Evolutionary conservation across 2,888 invertebrate genomes (phyloP), one percentile per base, ranked within the genome.

Genomic region (Eueremaeus valkanovi): DNA sequence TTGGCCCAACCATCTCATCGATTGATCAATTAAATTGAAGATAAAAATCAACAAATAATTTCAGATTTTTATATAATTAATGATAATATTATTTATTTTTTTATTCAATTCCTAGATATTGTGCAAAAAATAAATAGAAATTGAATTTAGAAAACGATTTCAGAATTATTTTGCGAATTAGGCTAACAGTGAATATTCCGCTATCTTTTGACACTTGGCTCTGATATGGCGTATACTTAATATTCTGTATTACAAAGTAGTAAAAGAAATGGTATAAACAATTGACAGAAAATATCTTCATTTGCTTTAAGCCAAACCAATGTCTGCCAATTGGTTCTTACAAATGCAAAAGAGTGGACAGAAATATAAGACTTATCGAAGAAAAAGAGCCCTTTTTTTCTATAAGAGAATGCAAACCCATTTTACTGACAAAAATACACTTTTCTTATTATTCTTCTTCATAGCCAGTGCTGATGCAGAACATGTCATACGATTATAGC

Each of bases 401-500:
- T n/a, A n/a, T n/a, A n/a, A n/a, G n/a, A n/a, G 51, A 51, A 51
- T 51, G 51, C 51, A 51, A 51, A 63, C 63, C 13, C 21, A 55
- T n/a, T n/a, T n/a, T n/a, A n/a, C n/a, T n/a, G 31, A 16, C 31
- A 63, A 27, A 55, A 55, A 55, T 55, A 55, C 21, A 27, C 21
- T 36, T 51, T 51, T 63, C 63, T 61, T 61, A 21, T 55, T 55
- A n/a, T 58, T 58, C 3, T 21, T 8, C 27, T 58, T 58, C 21
- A 49, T 49, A 49, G 49, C 55, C 55, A 55, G 63, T 63, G 33
- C 63, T 31, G 40, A 42, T 40, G 21, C 36, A 68, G 11, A 6
- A 68, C 68, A 68, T 40, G 68, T 68, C 68, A 68, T n/a, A 42
- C 3, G 33, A 40, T 40, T 40, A 68, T 68, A 40, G 68, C 68